Evolutionary conservation across 2,888 invertebrate species (phyloP).

Genomic region (Tanytarsus gracilentus): DNA sequence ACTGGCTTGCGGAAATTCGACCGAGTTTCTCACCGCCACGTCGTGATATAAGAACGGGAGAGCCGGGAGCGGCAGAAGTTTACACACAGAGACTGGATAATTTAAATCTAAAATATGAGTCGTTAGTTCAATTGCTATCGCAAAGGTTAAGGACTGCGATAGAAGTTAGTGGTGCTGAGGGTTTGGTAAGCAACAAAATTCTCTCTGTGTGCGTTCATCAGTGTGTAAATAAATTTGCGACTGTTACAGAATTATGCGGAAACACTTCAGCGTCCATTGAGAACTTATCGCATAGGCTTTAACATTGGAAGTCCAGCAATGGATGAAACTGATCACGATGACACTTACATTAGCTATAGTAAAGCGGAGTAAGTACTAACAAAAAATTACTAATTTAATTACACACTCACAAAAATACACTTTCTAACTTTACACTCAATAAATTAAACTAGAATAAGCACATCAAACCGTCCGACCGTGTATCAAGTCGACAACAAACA

Average conservation of each 20-base stretch:
- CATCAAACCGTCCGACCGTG: slow-evolving; percentile 17
- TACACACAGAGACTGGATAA: slow-evolving; percentile 42
- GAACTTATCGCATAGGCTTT: slow-evolving; percentile 43
- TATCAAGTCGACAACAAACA: slow-evolving; percentile 46
- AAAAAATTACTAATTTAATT: not conserved
- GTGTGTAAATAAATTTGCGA: not conserved
- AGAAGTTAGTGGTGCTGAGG: slow-evolving; percentile 44
- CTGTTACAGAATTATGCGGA: slow-evolving; percentile 43
- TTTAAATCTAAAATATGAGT: slow-evolving; percentile 43
- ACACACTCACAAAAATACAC: slow-evolving; percentile 30
- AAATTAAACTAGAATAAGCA: slow-evolving; percentile 22
- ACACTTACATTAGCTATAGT: slow-evolving; percentile 41
- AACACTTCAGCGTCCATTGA: slow-evolving; percentile 43
- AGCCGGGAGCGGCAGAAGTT: slow-evolving; percentile 43
- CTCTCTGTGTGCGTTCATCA: not conserved
- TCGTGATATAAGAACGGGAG: slow-evolving; percentile 40
- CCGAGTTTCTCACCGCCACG: slow-evolving; percentile 44
- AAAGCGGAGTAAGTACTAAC: slow-evolving; percentile 42
- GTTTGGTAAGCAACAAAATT: slow-evolving; percentile 41
- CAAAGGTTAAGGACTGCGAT: slow-evolving; percentile 43
- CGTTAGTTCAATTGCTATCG: slow-evolving; percentile 41
- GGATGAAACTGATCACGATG: slow-evolving; percentile 39
- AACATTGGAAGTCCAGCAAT: slow-evolving; percentile 35
- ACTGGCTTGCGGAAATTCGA: slow-evolving; percentile 43
- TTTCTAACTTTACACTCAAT: not conserved